phyloP scores from a whole-genome alignment of 2,113 vertebrate genomes.

The Ictidomys tridecemlineatus region DNA sequence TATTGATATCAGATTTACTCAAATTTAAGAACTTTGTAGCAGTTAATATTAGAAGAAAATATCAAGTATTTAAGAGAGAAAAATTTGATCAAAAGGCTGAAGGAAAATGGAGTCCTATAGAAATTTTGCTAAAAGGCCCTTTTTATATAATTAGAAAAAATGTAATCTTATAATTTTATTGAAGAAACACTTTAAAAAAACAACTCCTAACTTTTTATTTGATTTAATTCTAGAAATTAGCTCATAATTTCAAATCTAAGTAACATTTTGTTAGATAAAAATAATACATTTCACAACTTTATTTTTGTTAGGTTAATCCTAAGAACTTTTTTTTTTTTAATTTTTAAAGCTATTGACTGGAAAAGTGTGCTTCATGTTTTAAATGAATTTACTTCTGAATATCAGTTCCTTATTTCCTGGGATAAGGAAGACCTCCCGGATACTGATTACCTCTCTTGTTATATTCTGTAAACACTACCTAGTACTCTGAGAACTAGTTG shows the following conservation, averaged over 20 bases:
- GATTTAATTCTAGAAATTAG: conserved; percentile 51
- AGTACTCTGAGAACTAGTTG: too few species aligned
- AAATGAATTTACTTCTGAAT: conserved; percentile 20
- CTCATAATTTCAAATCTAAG: not conserved
- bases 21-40: not conserved
- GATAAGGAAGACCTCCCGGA: not conserved
- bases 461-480: not conserved
- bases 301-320: conserved; percentile 35
- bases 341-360: not conserved
- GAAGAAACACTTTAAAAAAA: not conserved
- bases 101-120: not conserved
- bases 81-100: not conserved
- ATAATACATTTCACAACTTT: not conserved
- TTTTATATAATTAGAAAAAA: conserved; percentile 20
- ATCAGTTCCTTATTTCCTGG: not conserved
- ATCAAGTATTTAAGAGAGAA: not conserved
- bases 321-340: conserved; percentile 32
- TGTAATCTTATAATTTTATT: not conserved
- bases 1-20: not conserved
- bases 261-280: conserved; percentile 46
- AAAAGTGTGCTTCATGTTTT: not conserved
- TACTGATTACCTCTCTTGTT: not conserved
- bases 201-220: not conserved
- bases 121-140: not conserved
- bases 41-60: not conserved